These are phyloP conservation scores for Eidolon dupreanum DNA, from an alignment of 2,797 vertebrate genomes.

Conservation along the genomic window DNA sequence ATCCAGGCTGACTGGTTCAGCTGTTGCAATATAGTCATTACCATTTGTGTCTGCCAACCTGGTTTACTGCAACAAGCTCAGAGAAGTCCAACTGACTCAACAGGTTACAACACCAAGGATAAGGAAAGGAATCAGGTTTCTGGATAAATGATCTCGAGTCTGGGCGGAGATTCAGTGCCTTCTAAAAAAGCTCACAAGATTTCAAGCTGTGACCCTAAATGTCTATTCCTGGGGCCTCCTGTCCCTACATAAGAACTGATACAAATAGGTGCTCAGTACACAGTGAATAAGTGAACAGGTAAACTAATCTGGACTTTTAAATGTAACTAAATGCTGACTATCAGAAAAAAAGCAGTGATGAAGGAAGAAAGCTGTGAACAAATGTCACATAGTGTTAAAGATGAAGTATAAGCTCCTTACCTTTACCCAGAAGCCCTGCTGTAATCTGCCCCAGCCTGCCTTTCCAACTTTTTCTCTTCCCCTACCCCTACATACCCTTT, in stretches of 20 bases:
- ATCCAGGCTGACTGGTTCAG: neutral
- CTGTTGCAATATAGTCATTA: neutral
- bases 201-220: neutral
- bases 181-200: neutral
- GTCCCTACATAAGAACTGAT: neutral
- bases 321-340: neutral
- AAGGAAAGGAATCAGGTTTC: neutral
- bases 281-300: neutral
- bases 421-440: neutral
- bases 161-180: constrained; percentile 1
- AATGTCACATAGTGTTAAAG: neutral
- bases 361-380: neutral
- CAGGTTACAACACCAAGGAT: neutral
- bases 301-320: constrained; percentile 33
- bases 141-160: constrained; percentile 6
- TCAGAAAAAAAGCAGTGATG: neutral
- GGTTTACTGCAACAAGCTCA: neutral
- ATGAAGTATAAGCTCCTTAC: neutral
- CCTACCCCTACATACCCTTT: neutral
- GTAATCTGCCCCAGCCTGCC: neutral
- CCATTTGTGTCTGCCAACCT: neutral
- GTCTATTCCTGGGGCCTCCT: neutral
- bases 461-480: constrained; percentile 8
- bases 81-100: neutral
- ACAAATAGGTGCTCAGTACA: neutral